Conservation (phyloP, 2,888 invertebrate genomes). For the Adelognathus sp. region DNA sequence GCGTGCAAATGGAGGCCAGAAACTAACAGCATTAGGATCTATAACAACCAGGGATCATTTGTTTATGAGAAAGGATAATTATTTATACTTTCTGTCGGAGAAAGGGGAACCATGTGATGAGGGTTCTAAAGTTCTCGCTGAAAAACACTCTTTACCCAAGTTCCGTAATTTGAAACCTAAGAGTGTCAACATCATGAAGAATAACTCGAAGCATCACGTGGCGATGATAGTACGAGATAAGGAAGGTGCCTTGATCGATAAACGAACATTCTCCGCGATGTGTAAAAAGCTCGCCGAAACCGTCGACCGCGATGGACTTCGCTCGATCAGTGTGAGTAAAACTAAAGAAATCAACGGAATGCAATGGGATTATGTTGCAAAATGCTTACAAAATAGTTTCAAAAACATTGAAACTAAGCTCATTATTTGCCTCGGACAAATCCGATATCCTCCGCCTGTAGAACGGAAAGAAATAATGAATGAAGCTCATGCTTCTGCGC, state of each 20-base stretch:
- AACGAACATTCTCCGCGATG: neutral
- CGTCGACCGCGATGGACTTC: neutral
- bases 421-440: neutral
- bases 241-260: neutral
- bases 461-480: slow-evolving; percentile 10
- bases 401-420: neutral
- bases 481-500: neutral
- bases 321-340: neutral
- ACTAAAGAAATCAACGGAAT: neutral
- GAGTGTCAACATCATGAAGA: neutral
- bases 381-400: neutral
- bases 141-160: neutral
- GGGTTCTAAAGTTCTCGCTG: neutral
- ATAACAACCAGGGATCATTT: neutral
- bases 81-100: neutral
- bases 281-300: neutral
- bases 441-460: neutral
- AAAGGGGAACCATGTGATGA: neutral
- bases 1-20: no score
- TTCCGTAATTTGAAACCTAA: neutral
- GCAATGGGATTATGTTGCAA: neutral
- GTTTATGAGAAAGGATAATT: neutral
- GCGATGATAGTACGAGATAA: neutral
- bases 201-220: neutral
- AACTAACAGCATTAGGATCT: no score